phyloP scores from a whole-genome alignment of 2,797 vertebrate species.

The Enteromius paludinosus region DNA sequence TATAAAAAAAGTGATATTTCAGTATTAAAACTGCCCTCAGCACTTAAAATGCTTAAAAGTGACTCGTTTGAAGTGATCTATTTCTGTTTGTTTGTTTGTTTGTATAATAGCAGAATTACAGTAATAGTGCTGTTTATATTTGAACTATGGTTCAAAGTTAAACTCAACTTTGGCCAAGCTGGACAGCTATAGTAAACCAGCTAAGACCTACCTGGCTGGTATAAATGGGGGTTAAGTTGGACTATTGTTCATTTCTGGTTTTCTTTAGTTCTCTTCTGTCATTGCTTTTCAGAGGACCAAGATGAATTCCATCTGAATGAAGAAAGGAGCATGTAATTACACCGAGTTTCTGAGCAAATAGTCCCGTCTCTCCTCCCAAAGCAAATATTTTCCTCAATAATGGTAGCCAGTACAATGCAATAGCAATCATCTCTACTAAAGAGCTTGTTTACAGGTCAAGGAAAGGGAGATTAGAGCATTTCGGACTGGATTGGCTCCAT shows the following conservation, averaged over 20 bases:
- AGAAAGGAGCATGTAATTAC: conserved; percentile 76
- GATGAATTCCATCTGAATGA: conserved; percentile 68
- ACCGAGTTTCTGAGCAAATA: conserved; percentile 76
- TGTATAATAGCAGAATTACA: background rate
- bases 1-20: conserved; percentile 4
- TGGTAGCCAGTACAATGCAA: conserved; percentile 49
- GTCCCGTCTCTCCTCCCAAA: conserved; percentile 45
- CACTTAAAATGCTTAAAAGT: conserved; percentile 5
- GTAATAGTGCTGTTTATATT: background rate
- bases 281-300: conserved; percentile 2
- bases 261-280: background rate
- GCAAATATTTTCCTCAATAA: conserved; percentile 54
- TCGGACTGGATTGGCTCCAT: conserved; percentile 11
- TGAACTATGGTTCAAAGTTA: background rate
- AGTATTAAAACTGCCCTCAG: background rate
- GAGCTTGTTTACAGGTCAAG: conserved; percentile 51
- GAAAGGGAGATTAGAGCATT: conserved; percentile 30
- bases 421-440: conserved; percentile 39
- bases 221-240: background rate
- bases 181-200: background rate
- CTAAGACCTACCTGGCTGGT: background rate
- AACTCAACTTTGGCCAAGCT: background rate
- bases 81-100: background rate
- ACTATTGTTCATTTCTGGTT: background rate
- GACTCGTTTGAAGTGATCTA: background rate